Evolutionary conservation across 2,888 invertebrate genomes (phyloP).

Genomic region (Drosophila demipolita): DNA sequence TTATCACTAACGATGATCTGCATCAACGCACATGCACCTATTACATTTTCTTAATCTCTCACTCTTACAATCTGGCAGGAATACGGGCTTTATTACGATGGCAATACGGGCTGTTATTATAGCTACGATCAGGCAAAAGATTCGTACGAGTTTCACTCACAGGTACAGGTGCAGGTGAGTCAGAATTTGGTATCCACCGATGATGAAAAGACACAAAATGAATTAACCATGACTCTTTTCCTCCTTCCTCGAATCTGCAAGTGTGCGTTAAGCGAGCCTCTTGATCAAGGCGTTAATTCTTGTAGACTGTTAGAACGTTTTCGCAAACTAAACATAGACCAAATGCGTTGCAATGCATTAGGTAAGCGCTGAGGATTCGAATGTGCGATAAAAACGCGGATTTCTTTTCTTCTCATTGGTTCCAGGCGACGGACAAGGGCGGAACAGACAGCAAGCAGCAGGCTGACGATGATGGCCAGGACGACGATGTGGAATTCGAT

Average conservation of each 20-base stretch:
- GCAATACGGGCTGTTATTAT: constrained; percentile 93
- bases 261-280: constrained; percentile 54
- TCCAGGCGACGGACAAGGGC: constrained; percentile 69
- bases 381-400: constrained; percentile 85
- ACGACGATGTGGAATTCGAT: constrained; percentile 76
- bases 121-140: constrained; percentile 91
- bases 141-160: constrained; percentile 92
- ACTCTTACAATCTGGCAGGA: constrained; percentile 87
- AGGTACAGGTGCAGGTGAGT: constrained; percentile 86
- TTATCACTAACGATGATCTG: constrained; percentile 54
- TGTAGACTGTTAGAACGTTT: constrained; percentile 84
- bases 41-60: constrained; percentile 4
- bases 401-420: constrained; percentile 83
- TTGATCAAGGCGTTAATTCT: constrained; percentile 77
- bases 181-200: constrained; percentile 6
- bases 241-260: constrained; percentile 59
- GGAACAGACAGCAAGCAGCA: constrained; percentile 13
- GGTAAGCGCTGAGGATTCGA: constrained; percentile 85
- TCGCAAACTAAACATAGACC: constrained; percentile 85
- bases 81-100: constrained; percentile 95
- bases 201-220: constrained; percentile 5
- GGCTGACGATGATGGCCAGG: constrained; percentile 39
- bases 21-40: constrained; percentile 30
- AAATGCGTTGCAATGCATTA: constrained; percentile 86
- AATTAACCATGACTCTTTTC: constrained; percentile 54